phyloP scores from a whole-genome alignment of 2,888 invertebrate species.

The Erpobdella octoculata region DNA sequence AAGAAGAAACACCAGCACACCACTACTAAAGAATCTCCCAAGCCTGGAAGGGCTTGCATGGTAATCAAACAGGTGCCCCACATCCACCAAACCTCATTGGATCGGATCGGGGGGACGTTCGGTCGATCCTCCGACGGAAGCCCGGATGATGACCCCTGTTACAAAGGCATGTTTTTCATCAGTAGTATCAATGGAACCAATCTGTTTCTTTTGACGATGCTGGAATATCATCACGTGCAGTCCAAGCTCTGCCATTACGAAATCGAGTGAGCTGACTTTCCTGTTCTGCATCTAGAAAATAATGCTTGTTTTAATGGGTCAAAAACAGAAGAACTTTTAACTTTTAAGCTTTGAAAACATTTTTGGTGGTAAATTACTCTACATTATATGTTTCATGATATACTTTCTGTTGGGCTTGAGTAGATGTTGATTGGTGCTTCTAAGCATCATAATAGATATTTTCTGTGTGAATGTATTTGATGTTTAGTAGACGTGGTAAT shows the following conservation, averaged over 20 bases:
- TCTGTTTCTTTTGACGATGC: conserved; percentile 32
- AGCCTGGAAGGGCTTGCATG: neutral
- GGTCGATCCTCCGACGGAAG: conserved; percentile 15
- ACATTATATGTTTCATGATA: too few relatives aligned
- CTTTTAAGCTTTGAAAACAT: neutral
- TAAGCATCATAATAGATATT: too few relatives aligned
- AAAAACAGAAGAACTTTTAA: neutral
- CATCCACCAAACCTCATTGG: neutral
- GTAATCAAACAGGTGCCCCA: conserved; percentile 5
- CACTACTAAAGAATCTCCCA: too few relatives aligned
- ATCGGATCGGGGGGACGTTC: neutral
- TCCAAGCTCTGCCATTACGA: neutral
- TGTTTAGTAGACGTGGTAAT: too few relatives aligned
- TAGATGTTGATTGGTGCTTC: too few relatives aligned
- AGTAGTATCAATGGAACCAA: conserved; percentile 30
- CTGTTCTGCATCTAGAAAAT: neutral
- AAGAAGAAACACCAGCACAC: too few relatives aligned
- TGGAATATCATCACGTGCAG: conserved; percentile 13
- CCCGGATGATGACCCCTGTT: conserved; percentile 32
- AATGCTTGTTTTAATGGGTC: neutral
- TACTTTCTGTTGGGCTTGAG: too few relatives aligned
- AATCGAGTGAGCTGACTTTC: neutral
- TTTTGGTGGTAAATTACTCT: too few relatives aligned
- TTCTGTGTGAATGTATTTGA: too few relatives aligned
- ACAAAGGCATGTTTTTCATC: conserved; percentile 31